Evolutionary conservation across 2,888 invertebrate genomes (phyloP).

Genomic region (Hirudinaria manillensis): DNA sequence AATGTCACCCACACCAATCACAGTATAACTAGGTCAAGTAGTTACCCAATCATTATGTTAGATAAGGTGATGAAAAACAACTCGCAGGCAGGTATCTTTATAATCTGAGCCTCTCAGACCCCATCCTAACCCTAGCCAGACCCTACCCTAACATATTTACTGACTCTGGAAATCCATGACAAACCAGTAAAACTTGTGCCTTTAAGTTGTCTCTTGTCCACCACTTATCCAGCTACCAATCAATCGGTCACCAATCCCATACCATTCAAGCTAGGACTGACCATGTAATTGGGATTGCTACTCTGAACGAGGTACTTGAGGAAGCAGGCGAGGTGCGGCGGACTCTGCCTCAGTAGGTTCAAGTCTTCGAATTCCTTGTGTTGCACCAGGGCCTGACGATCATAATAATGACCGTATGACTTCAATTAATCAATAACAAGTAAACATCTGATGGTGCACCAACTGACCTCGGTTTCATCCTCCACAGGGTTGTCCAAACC

Average conservation of each 20-base stretch:
- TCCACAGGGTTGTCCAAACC: slow-evolving; percentile 13
- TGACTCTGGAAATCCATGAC: too few species aligned
- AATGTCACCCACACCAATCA: not conserved
- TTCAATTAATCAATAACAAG: not conserved
- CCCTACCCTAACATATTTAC: too few species aligned
- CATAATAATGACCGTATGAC: not conserved
- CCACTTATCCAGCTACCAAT: not conserved
- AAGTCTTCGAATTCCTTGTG: slow-evolving; percentile 83
- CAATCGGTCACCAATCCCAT: not conserved
- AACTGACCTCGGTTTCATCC: not conserved
- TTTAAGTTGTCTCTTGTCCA: too few species aligned
- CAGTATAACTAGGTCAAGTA: too few species aligned
- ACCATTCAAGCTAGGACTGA: slow-evolving; percentile 50
- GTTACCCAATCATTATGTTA: too few species aligned
- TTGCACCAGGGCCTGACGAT: not conserved
- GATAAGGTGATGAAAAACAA: too few species aligned
- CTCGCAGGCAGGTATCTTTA: too few species aligned
- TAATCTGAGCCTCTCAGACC: too few species aligned
- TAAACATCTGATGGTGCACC: too few species aligned
- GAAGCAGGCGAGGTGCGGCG: slow-evolving; percentile 87
- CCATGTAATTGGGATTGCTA: slow-evolving; percentile 71
- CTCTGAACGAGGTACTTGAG: slow-evolving; percentile 82
- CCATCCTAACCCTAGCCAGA: too few species aligned
- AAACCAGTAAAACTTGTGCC: too few species aligned
- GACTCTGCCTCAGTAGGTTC: slow-evolving; percentile 72